Evolutionary conservation across 2,113 vertebrate species (phyloP), one percentile per base, ranked within the genome.

Genomic region (Coreoperca whiteheadi): DNA sequence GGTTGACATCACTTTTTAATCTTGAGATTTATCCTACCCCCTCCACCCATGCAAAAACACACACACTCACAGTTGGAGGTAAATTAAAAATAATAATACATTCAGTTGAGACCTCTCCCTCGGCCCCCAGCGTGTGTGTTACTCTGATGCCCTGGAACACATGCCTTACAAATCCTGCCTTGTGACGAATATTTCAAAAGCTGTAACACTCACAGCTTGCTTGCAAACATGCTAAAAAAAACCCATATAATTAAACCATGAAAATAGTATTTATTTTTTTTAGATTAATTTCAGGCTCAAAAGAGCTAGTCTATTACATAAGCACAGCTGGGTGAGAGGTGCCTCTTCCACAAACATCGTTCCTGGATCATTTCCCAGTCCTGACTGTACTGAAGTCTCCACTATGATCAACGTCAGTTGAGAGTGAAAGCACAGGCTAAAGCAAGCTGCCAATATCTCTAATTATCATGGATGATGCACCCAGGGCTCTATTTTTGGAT

Each of bases 381-480:
- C 84, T 77, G 77, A 81, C 54, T 59, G 60, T 71, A 70, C 84
- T 79, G 51, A 77, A 83, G 74, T 74, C 83, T 87, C 71, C 78
- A 56, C 74, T 64, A 50, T 77, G 73, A 91, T 87, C 72, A 77
- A 28, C 64, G 18, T 82, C 77, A 82, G 53, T 68, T 32, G 57
- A 80, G 72, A 89, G 78, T 77, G 79, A 89, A 87, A 84, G 85
- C 63, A 83, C 54, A 65, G 78, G 82, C 34, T 71, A 39, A 74
- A 74, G 70, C 65, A 60, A 63, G 70, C 82, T 86, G 82, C 82
- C 82, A 88, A 84, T 85, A 80, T 65, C 71, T 86, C 23, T 79
- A 90, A 91, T 88, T 89, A 88, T 87, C 32, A 71, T 61, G 80
- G 81, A 87, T 84, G 57, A 83, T 83, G 74, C 74, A 81, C 73